Conservation (phyloP, 2,113 vertebrate species). For the Platysternon megacephalum region DNA sequence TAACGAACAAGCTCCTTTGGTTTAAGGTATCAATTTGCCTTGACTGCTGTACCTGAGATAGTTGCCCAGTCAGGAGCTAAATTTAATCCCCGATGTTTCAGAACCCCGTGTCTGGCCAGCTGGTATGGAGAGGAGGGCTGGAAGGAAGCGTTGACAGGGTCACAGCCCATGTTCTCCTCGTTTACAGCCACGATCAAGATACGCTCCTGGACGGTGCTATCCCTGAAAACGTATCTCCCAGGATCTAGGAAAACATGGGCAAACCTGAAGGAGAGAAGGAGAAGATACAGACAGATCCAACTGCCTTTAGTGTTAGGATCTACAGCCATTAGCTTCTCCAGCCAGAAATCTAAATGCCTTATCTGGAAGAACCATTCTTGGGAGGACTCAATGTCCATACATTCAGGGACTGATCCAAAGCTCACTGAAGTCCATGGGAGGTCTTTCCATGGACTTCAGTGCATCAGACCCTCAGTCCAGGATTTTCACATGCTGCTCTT, state of each 20-base stretch:
- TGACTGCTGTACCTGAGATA: conserved; percentile 80
- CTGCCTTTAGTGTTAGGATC: neutral
- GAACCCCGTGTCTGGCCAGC: conserved; percentile 82
- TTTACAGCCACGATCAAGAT: conserved; percentile 87
- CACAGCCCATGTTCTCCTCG: conserved; percentile 78
- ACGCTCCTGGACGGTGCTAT: conserved; percentile 81
- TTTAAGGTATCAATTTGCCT: neutral
- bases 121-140: conserved; percentile 90
- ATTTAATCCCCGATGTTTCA: conserved; percentile 79
- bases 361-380: neutral
- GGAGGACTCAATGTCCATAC: neutral
- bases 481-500: accelerated
- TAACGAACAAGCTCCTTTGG: accelerated
- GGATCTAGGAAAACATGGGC: conserved; percentile 89
- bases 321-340: neutral
- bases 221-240: conserved; percentile 89
- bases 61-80: conserved; percentile 88
- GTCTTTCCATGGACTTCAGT: neutral
- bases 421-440: neutral
- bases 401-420: neutral
- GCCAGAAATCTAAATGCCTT: neutral
- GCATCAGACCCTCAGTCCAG: neutral
- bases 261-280: conserved; percentile 80
- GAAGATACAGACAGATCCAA: neutral
- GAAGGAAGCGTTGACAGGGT: conserved; percentile 70